Evolutionary conservation across 2,113 vertebrate genomes (phyloP), one percentile per base, ranked within the genome.

Genomic region (Conger conger): DNA sequence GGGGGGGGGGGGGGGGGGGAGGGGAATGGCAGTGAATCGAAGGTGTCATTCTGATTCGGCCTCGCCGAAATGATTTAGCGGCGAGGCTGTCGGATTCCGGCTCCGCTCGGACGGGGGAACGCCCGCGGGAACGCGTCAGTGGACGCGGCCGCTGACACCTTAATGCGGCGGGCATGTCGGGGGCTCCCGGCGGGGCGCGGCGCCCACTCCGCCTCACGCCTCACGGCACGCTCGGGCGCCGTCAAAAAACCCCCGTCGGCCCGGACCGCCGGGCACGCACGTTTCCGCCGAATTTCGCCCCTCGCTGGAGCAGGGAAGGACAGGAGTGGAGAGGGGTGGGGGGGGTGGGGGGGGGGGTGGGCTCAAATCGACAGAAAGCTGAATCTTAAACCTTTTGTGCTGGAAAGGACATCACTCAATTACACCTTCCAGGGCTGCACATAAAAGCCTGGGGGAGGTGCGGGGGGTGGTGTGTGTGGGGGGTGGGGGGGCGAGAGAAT

Each of bases 131-230:
- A 91, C 86, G 88, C 91, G 90, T 92, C 91, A 92, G 87, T 90
- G 92, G 88, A 90, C 88, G 92, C 90, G 91, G 93, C 91, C 90
- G 90, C 88, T 91, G 91, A 93, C 92, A 92, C 93, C 91, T 92
- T 93, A 92, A 94, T 93, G 92, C 93, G 91, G 92, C 92, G 89
- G 89, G 89, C 92, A 91, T 92, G 93, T 91, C 89, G 91, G 79
- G 87, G 87, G 88, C 90, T 87, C 85, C 89, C 89, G 88, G 60
- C 45, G 45, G 45, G 36, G 23, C 15, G n/a, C 17, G 36, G 53
- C 84, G 82, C 92, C 92, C 88, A 88, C 87, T 84, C 83, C 20
- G 1, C 15, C 3, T 27, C 4, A 6, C 5, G 23, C 60, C 60
- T 68, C 27, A 6, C 60, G 5, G 9, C 27, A n/a, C 4, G 23